These are phyloP conservation scores for Brachionus calyciflorus DNA, from an alignment of 1,140 invertebrate species.

Conservation along the genomic window DNA sequence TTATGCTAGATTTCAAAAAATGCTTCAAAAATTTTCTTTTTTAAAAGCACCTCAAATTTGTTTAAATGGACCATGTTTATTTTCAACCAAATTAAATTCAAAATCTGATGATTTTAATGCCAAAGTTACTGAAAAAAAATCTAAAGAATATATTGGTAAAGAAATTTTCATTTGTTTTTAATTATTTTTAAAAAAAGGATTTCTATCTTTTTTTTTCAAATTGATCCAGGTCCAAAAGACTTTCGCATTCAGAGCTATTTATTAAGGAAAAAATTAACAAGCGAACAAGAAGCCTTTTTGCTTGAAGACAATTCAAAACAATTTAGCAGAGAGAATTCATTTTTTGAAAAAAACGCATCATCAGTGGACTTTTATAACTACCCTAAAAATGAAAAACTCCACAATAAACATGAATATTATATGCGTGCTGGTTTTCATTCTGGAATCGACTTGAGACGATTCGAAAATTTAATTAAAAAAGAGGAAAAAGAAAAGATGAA, in stretches of 20 bases:
- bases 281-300: background rate
- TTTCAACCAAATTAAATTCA: background rate
- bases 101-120: too few relatives aligned
- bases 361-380: background rate
- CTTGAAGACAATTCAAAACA: background rate
- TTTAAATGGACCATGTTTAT: background rate
- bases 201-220: background rate
- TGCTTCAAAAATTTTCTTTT: background rate
- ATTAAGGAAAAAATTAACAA: background rate
- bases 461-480: constrained; percentile 1
- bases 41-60: background rate
- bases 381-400: background rate
- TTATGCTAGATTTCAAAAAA: too few relatives aligned
- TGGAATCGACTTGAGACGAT: background rate
- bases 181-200: background rate
- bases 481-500: background rate
- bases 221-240: constrained; percentile 9
- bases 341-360: background rate
- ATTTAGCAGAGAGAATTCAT: background rate
- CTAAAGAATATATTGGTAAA: background rate
- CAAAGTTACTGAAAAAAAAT: background rate
- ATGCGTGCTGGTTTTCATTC: background rate
- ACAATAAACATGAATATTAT: constrained; percentile 37
- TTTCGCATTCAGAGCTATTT: constrained; percentile 10
- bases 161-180: too few relatives aligned